Base-by-base conservation (phyloP, 2,888 invertebrate genomes). In the Elysia crispata region DNA sequence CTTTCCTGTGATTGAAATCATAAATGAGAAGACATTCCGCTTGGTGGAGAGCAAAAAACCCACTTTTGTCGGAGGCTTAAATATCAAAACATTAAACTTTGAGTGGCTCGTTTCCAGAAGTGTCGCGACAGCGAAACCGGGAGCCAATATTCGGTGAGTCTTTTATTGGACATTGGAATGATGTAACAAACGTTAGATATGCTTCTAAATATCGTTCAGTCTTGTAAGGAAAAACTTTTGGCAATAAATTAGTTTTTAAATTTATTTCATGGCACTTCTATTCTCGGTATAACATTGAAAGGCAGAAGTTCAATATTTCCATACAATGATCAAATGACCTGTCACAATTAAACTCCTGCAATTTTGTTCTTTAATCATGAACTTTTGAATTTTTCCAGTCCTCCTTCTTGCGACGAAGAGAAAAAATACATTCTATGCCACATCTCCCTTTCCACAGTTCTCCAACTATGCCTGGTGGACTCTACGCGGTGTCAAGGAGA, bases 401-500 rank as follows among this genome's bases (percentile, higher is more conserved):
- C 41, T 11, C 5, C 41, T 41, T 41, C 11, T 41, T 41, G 41
- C 41, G 11, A 41, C 3, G 41, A 41, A 41, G 11, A 67, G 31
- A 20, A 64, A 15, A 11, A 11, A 5, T 13, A 20, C 8, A 1
- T 50, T 72, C 25, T 5, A 23, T n/a, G n/a, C 3, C 25, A 8
- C 3, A 66, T 23, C 1, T 66, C 20, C 15, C 31, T 15, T 28
- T 64, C 25, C 15, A 1, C 76, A 80, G 80, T 20, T 80, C 80
- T 18, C 80, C 80, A 15, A 80, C 80, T 0, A 80, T 80, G 80
- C 80, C 80, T 49, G 80, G 80, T 23, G 80, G 80, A 6, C 64
- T 80, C 1, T 80, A 80, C 18, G 80, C 80, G 1, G 60, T 80
- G 15, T 76, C 80, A 41, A 50, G 76, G 11, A 23, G 31, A 1